A percentile compares a stretch with the other conserved stretches of the same genome.
Conservation (phyloP, 2,888 invertebrate genomes). For the Calameuta filiformis region DNA sequence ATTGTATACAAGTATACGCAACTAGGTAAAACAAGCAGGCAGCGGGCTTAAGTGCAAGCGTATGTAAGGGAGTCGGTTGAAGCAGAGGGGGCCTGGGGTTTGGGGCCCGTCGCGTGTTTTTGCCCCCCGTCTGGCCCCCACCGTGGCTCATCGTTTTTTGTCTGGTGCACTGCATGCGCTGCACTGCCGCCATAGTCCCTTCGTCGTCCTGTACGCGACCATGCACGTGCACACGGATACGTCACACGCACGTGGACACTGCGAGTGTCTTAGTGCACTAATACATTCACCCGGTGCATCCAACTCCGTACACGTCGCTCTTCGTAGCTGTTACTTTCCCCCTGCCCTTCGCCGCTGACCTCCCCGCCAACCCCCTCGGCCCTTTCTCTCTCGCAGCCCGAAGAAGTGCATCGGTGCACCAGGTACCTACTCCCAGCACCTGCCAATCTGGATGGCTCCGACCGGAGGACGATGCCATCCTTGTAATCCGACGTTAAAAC, state of each 20-base stretch:
- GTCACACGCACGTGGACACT: constrained; percentile 26
- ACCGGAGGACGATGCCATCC: neutral
- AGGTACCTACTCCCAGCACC: neutral
- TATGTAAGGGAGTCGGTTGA: constrained; percentile 34
- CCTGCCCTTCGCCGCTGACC: neutral
- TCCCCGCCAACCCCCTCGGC: neutral
- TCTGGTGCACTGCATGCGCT: constrained; percentile 48
- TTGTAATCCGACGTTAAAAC: neutral
- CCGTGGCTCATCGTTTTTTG: constrained; percentile 57
- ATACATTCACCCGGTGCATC: constrained; percentile 3
- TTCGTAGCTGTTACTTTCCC: neutral
- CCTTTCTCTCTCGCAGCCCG: constrained; percentile 4
- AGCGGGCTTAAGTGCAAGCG: constrained; percentile 11
- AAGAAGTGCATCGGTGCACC: neutral
- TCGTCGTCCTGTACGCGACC: constrained; percentile 9
- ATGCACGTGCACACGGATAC: constrained; percentile 31
- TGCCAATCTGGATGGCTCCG: neutral
- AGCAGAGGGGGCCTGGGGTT: constrained; percentile 44
- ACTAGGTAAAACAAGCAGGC: neutral
- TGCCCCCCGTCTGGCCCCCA: constrained; percentile 59
- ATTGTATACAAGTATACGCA: neutral
- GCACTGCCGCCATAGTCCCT: constrained; percentile 8
- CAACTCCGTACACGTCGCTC: constrained; percentile 6
- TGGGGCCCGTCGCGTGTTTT: constrained; percentile 58
- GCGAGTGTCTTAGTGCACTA: neutral